Percentiles rank a stretch among this genome's conserved stretches.
Evolutionary conservation across 2,113 vertebrate species (phyloP).

Genomic region (Zonotrichia leucophrys): DNA sequence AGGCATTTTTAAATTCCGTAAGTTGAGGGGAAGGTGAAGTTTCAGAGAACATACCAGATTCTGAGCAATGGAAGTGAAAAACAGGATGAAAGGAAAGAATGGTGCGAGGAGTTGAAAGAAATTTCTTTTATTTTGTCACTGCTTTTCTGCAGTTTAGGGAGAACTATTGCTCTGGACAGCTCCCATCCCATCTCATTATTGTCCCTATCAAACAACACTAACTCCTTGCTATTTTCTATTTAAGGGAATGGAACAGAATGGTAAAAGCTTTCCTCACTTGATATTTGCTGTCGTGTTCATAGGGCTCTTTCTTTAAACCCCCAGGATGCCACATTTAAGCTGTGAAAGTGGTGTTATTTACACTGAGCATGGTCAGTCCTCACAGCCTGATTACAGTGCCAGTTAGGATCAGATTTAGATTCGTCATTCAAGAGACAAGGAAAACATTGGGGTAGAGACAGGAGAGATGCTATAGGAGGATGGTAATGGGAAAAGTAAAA

Average conservation of each 20-base stretch:
- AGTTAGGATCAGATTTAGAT: neutral
- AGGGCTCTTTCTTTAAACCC: neutral
- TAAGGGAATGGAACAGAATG: neutral
- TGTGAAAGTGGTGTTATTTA: neutral
- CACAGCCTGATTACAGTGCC: neutral
- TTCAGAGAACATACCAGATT: neutral
- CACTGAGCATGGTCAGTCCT: neutral
- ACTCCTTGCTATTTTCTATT: neutral
- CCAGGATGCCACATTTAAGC: neutral
- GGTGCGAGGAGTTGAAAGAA: neutral
- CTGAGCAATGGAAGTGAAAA: neutral
- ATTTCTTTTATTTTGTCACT: neutral
- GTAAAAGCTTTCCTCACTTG: neutral
- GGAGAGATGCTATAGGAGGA: neutral
- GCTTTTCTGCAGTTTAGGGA: neutral
- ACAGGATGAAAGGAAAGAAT: neutral
- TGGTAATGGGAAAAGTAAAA: conserved; percentile 7
- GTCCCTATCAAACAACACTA: neutral
- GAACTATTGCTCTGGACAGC: neutral
- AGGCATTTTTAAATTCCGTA: neutral
- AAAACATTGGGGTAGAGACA: neutral
- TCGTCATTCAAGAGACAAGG: neutral
- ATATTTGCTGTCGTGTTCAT: neutral
- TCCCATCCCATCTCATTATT: neutral
- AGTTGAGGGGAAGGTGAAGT: neutral